Conservation (phyloP, 2,888 invertebrate species). For the Scrobipalpa atriplicella region DNA sequence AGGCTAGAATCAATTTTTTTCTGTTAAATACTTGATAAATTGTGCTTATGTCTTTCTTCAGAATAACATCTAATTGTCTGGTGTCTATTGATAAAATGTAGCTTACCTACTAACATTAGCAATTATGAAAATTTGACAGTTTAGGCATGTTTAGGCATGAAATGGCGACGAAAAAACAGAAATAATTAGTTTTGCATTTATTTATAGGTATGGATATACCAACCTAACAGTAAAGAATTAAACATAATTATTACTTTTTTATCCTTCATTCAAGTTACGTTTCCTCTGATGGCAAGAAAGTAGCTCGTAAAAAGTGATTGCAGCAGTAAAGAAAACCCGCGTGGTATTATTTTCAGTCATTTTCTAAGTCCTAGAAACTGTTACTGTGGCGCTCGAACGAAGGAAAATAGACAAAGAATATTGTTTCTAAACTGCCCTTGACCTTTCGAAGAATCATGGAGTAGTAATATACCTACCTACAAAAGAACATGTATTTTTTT, state of each 20-base stretch:
- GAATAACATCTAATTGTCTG: too few relatives aligned
- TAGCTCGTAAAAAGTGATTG: not conserved
- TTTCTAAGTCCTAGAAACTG: not conserved
- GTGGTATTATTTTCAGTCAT: not conserved
- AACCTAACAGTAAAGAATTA: not conserved
- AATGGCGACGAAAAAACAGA: too few relatives aligned
- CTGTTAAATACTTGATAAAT: too few relatives aligned
- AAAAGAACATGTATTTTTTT: too few relatives aligned
- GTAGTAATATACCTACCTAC: not conserved
- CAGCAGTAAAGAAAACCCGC: not conserved
- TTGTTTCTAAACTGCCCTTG: not conserved
- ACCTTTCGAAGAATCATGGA: not conserved
- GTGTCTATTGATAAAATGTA: too few relatives aligned
- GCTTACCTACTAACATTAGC: too few relatives aligned
- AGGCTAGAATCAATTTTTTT: too few relatives aligned
- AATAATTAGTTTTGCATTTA: too few relatives aligned
- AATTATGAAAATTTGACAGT: too few relatives aligned
- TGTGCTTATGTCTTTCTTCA: too few relatives aligned
- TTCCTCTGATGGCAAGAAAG: not conserved
- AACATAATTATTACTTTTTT: too few relatives aligned
- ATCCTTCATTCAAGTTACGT: not conserved
- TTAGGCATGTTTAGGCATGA: too few relatives aligned
- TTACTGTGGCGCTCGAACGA: not conserved
- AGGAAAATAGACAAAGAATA: slow-evolving; percentile 1
- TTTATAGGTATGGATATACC: not conserved